phyloP scores from a whole-genome alignment of 2,888 invertebrate genomes.

The Drosophila maculinotata region DNA sequence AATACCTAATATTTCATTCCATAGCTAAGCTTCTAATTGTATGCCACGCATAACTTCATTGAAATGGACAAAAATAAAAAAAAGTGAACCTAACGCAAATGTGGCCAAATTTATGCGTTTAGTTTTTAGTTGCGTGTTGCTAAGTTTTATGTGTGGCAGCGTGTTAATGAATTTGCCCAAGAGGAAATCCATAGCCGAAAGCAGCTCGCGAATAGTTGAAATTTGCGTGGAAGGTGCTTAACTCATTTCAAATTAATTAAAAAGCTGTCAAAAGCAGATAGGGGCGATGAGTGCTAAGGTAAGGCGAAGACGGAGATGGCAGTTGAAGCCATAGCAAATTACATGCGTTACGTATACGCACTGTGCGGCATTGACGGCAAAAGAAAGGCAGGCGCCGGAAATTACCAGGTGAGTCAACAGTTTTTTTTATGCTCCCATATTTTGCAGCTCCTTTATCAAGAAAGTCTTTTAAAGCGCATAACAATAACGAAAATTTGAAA shows the following conservation, averaged over 20 bases:
- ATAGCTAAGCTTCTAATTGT: not conserved
- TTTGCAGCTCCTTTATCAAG: slow-evolving; percentile 54
- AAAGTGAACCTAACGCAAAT: not conserved
- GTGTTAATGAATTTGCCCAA: slow-evolving; percentile 58
- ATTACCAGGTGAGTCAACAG: slow-evolving; percentile 75
- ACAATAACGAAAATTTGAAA: slow-evolving; percentile 79
- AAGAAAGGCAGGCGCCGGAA: slow-evolving; percentile 64
- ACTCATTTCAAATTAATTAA: slow-evolving; percentile 70
- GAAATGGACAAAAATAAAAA: slow-evolving; percentile 9
- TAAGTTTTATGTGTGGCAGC: slow-evolving; percentile 8
- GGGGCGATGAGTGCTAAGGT: slow-evolving; percentile 13
- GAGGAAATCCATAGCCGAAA: slow-evolving; percentile 40
- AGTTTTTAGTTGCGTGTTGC: slow-evolving; percentile 27
- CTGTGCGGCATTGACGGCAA: slow-evolving; percentile 23
- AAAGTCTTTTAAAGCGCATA: slow-evolving; percentile 76
- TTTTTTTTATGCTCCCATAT: slow-evolving; percentile 48
- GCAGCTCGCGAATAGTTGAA: slow-evolving; percentile 44
- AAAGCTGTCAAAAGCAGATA: slow-evolving; percentile 67
- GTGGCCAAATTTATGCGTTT: slow-evolving; percentile 6
- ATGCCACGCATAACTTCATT: not conserved
- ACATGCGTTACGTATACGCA: slow-evolving; percentile 63
- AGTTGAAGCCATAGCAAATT: slow-evolving; percentile 52
- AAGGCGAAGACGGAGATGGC: slow-evolving; percentile 7
- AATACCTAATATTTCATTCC: not conserved
- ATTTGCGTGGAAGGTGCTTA: slow-evolving; percentile 29